These are phyloP conservation scores for Microctenopoma steveboyesi DNA, from an alignment of 2,797 vertebrate species.

Conservation along the genomic window DNA sequence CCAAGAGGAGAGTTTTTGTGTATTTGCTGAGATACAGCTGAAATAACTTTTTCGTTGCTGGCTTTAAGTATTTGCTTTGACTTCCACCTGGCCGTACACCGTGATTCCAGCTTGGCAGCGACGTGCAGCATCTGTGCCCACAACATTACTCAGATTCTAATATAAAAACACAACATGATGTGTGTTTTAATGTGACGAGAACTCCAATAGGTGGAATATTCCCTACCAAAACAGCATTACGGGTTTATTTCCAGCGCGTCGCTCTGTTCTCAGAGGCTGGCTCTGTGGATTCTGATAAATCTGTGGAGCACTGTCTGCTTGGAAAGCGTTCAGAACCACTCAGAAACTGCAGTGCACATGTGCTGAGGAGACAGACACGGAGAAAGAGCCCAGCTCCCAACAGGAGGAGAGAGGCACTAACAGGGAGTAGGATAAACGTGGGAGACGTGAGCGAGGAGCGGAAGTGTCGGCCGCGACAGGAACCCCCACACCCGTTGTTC, in stretches of 20 bases:
- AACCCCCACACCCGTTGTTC: slow-evolving; percentile 6
- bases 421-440: slow-evolving; percentile 13
- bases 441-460: slow-evolving; percentile 19
- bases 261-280: slow-evolving; percentile 54
- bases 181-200: slow-evolving; percentile 56
- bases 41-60: slow-evolving; percentile 68
- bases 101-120: slow-evolving; percentile 61
- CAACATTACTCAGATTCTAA: slow-evolving; percentile 58
- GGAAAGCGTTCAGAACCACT: slow-evolving; percentile 61
- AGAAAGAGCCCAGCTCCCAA: background rate
- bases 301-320: slow-evolving; percentile 66
- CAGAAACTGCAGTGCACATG: slow-evolving; percentile 50
- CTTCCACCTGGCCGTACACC: slow-evolving; percentile 65
- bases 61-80: slow-evolving; percentile 68
- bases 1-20: slow-evolving; percentile 18
- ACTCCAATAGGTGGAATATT: slow-evolving; percentile 56
- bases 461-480: slow-evolving; percentile 19
- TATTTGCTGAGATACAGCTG: slow-evolving; percentile 60
- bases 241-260: slow-evolving; percentile 55
- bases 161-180: slow-evolving; percentile 59
- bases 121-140: slow-evolving; percentile 14
- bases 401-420: slow-evolving; percentile 1
- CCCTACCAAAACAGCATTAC: slow-evolving; percentile 37
- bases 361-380: slow-evolving; percentile 19
- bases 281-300: slow-evolving; percentile 63